phyloP scores from a whole-genome alignment of 2,113 vertebrate genomes.

The Pelusios castaneus region DNA sequence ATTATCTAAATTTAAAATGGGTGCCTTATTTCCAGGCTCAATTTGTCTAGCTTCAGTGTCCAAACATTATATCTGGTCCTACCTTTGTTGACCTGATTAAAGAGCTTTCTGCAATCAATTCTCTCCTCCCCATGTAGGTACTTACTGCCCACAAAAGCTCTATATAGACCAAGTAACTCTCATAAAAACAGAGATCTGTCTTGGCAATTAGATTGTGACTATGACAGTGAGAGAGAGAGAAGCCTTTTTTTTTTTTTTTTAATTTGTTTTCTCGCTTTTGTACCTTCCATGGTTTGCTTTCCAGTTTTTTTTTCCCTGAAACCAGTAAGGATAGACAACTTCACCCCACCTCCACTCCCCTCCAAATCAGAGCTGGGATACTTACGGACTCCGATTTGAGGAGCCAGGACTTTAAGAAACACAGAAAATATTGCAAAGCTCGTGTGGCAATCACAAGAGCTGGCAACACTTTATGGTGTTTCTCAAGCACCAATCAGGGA shows the following conservation, averaged over 20 bases:
- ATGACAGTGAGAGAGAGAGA: not conserved
- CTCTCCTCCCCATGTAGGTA: not conserved
- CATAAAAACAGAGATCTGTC: not conserved
- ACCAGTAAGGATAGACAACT: not conserved
- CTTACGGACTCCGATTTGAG: not conserved
- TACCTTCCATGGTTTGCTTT: not conserved
- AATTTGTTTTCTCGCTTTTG: not conserved
- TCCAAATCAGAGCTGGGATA: too few species aligned
- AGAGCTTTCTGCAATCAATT: not conserved
- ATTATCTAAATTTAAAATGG: fast-evolving
- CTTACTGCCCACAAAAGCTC: not conserved
- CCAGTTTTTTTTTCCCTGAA: not conserved
- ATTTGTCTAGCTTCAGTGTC: constrained; percentile 19
- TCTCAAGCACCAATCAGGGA: not conserved
- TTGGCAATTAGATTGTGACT: not conserved
- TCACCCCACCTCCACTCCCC: not conserved
- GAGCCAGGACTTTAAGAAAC: not conserved
- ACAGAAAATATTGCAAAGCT: not conserved
- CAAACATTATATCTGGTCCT: not conserved
- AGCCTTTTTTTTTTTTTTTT: not conserved
- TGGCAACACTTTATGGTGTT: not conserved
- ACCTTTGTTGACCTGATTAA: not conserved
- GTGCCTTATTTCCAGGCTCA: not conserved
- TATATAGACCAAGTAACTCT: not conserved
- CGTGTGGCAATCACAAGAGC: not conserved